Percentiles rank a stretch among this genome's conserved stretches.
Conservation (phyloP, 2,888 invertebrate species). For the Dendrolimus houi region DNA sequence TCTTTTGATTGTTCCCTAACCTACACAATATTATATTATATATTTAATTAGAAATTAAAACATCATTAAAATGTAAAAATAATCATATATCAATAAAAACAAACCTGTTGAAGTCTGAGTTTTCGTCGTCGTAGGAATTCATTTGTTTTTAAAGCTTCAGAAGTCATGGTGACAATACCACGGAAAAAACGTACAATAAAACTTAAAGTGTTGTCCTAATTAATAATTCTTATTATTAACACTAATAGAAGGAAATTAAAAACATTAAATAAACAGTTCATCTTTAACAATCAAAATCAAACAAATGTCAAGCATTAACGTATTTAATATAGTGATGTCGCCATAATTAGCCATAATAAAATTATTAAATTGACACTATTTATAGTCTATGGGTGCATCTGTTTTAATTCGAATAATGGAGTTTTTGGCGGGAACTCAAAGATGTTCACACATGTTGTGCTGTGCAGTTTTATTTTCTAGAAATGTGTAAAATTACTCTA, state of each 20-base stretch:
- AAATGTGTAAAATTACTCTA: too few species aligned
- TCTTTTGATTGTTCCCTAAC: slow-evolving; percentile 72
- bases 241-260: too few species aligned
- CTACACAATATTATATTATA: slow-evolving; percentile 31
- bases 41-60: not conserved
- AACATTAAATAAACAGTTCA: not conserved
- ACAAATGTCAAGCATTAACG: not conserved
- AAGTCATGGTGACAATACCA: slow-evolving; percentile 49
- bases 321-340: too few species aligned
- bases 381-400: too few species aligned
- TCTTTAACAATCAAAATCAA: not conserved
- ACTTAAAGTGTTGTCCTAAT: too few species aligned
- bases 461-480: too few species aligned
- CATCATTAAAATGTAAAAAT: not conserved
- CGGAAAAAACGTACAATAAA: slow-evolving; percentile 5
- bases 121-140: slow-evolving; percentile 63
- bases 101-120: slow-evolving; percentile 68
- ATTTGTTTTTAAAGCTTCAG: slow-evolving; percentile 62
- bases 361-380: too few species aligned
- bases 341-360: too few species aligned
- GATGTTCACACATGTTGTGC: too few species aligned
- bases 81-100: slow-evolving; percentile 13
- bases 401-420: too few species aligned
- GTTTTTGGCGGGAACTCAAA: too few species aligned
- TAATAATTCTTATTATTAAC: too few species aligned